Evolutionary conservation across 64 coral and sea anemone species (phyloP), one percentile per base, ranked within the genome.

Genomic region (Actinia tenebrosa): DNA sequence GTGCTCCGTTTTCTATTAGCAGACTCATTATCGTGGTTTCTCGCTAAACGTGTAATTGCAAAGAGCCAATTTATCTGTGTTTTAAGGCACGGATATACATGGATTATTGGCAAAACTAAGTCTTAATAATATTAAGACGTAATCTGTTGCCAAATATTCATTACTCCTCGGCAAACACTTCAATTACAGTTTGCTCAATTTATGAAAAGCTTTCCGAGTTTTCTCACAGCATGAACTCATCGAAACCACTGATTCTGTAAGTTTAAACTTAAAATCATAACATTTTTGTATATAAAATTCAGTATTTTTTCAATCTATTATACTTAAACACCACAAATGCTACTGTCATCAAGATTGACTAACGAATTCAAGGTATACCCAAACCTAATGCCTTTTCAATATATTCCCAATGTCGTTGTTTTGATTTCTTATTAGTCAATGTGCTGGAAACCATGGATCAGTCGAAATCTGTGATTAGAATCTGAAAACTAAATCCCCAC

Each of bases 231-330:
- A 37, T 75, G 69, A 27, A 4, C 10, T 75, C 69, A 75, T 75
- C 69, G 20, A 75, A 75, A 14, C 63, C 69, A 75, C n/a, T 75
- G 11, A 75, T 75, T 30, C 27, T 75, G 69, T 75, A 75, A 75
- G 69, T 75, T 75, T 75, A 30, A 75, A 37, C 26, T 18, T 75
- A 1, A 42, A 42, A 37, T 75, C 11, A 75, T 75, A 13, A 75
- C 42, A 37, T 75, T 26, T 3, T 30, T 14, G 69, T 75, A 30
- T 75, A 75, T 15, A 43, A 37, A 69, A 42, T 75, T 42, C 1
- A 43, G 69, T 42, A 30, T 37, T 75, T n/a, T 75, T 75, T 9
- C 23, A 15, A 30, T 10, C 10, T 9, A 75, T 75, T 3, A 14
- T 75, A 14, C 7, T 75, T 75, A 75, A 30, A 75, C 26, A 75